Conservation (phyloP, 2,797 vertebrate genomes). For the Fringilla coelebs region DNA sequence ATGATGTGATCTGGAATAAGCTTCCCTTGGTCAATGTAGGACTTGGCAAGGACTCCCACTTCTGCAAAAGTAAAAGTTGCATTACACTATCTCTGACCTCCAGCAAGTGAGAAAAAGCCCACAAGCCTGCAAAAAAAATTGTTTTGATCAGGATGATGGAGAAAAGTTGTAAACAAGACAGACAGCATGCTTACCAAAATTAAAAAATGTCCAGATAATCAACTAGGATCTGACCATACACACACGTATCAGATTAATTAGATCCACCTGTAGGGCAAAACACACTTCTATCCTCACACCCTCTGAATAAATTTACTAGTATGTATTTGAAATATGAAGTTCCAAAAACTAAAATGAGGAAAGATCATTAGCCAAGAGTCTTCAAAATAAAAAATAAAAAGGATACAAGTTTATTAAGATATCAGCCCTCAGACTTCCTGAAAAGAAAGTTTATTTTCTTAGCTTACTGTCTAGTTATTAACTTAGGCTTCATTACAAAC, state of each 20-base stretch:
- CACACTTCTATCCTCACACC: neutral
- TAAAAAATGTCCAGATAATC: neutral
- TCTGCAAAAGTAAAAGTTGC: conserved; percentile 72
- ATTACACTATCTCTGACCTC: neutral
- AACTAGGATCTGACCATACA: neutral
- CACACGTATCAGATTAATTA: neutral
- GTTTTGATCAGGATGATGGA: neutral
- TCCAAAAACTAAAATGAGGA: neutral
- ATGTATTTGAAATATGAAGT: neutral
- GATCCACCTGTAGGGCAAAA: neutral
- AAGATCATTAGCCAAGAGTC: neutral
- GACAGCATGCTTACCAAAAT: neutral
- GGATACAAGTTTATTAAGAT: neutral
- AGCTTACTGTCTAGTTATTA: neutral
- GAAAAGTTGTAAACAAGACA: neutral
- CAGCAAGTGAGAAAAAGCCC: neutral
- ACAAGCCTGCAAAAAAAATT: neutral
- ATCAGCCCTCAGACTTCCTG: neutral
- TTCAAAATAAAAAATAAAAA: neutral
- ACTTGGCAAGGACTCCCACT: conserved; percentile 90
- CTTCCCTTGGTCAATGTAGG: conserved; percentile 91
- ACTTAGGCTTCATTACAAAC: neutral
- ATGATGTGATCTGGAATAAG: conserved; percentile 95
- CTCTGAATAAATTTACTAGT: neutral
- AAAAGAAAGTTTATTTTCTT: neutral